Conservation (phyloP, 2,797 vertebrate genomes). For the Phoeniculus purpureus region DNA sequence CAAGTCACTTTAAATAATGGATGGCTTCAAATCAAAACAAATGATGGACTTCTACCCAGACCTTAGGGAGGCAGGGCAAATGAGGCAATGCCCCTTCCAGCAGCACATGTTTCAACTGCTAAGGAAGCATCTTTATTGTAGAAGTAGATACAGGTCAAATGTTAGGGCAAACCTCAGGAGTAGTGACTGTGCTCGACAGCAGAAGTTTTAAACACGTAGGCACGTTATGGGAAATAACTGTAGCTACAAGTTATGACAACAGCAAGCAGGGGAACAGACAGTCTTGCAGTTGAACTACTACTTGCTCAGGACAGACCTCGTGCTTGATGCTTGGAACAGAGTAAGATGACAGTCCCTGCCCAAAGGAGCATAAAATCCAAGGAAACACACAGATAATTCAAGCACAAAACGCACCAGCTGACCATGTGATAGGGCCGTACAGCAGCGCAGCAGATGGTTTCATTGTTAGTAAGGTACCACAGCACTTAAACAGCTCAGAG, state of each 20-base stretch:
- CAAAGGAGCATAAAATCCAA: conserved; percentile 13
- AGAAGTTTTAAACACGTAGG: background rate
- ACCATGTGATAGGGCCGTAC: conserved; percentile 31
- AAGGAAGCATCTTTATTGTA: background rate
- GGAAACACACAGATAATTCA: conserved; percentile 27
- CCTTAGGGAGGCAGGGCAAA: background rate
- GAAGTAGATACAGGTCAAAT: background rate
- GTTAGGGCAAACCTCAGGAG: background rate
- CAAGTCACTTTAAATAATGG: background rate
- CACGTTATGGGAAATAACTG: background rate
- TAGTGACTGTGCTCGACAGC: background rate
- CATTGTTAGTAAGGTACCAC: conserved; percentile 26
- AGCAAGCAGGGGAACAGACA: background rate
- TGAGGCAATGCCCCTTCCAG: background rate
- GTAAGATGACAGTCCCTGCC: conserved; percentile 29
- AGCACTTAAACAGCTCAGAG: conserved; percentile 47
- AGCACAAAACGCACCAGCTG: conserved; percentile 47
- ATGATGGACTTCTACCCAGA: background rate
- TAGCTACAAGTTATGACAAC: background rate
- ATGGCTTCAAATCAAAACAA: background rate
- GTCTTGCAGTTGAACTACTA: background rate
- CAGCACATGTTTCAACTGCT: background rate
- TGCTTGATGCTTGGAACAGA: conserved; percentile 37
- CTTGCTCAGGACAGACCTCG: conserved; percentile 9
- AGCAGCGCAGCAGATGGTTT: conserved; percentile 26